Base-by-base conservation (phyloP, 2,888 invertebrate genomes). In the Xestia rhomboidea region DNA sequence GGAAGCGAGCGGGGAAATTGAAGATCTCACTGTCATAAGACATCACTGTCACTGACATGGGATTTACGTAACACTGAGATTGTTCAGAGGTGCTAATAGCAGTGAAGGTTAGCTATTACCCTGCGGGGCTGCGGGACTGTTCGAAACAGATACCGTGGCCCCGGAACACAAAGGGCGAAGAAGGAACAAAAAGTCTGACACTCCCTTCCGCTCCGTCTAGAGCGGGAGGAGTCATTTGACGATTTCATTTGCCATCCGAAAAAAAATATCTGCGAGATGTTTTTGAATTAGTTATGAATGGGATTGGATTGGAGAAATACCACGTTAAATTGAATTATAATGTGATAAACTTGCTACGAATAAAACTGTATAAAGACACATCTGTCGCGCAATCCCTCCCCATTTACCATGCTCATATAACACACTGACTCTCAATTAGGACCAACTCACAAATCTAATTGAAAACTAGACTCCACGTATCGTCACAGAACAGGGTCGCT, bases 1-100 rank as follows among this genome's bases (percentile, higher is more conserved):
- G 90, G 87, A 90, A 90, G 85, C 84, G 83, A 88, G 86, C 86
- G 87, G 89, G 87, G 90, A 91, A 92, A 91, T 89, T 87, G 88
- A 77, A 80, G 89, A 88, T 89, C 85, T 81, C 79, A 81, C 77
- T 83, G 74, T 57, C 66, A 83, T 24, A 76, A 68, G 54, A 68
- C 76, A 76, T 77, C 78, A 83, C 88, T 82, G 84, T 79, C 80
- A 87, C 88, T 87, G 84, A 73, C 87, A 82, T 77, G 38, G 68
- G 73, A 67, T 74, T 85, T 85, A 85, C 64, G 79, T 85, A 82
- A 84, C 73, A 34, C n/a, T 44, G 24, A 74, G 76, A 76, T 79
- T 62, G 73, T 76, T 73, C 49, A 75, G 54, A 44, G 74, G 62
- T 71, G 66, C 82, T 76, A 67, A 76, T 74, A 76, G 60, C n/a